These are phyloP conservation scores for Trachelus stipa DNA, from an alignment of 2,888 invertebrate genomes.

Conservation along the genomic window DNA sequence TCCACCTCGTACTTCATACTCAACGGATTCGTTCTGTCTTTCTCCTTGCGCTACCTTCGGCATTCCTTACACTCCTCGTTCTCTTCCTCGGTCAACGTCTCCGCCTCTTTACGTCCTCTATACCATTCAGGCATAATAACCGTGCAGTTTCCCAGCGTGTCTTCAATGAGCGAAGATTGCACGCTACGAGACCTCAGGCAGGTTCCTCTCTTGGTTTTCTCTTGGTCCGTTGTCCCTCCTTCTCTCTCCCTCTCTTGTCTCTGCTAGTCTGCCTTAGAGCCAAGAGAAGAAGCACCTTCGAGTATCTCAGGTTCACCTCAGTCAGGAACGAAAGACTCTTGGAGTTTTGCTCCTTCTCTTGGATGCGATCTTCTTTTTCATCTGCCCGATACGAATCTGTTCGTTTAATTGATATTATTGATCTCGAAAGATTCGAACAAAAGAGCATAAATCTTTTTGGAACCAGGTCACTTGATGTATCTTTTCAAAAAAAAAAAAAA, in stretches of 20 bases:
- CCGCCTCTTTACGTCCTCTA: slow-evolving; percentile 46
- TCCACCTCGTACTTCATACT: background rate
- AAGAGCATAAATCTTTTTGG: background rate
- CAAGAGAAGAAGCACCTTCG: background rate
- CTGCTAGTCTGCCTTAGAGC: background rate
- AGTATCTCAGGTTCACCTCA: background rate
- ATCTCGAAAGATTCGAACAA: background rate
- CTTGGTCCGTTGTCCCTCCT: slow-evolving; percentile 30
- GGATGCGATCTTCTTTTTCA: background rate
- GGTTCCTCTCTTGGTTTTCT: slow-evolving; percentile 31
- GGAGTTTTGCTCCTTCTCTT: background rate
- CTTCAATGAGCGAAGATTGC: slow-evolving; percentile 66
- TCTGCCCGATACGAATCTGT: background rate
- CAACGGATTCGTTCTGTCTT: background rate
- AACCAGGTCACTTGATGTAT: too few species aligned
- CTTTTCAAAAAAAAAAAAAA: too few species aligned
- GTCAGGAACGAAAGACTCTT: background rate
- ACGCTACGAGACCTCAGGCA: slow-evolving; percentile 60
- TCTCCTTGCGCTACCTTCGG: slow-evolving; percentile 24
- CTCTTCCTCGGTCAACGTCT: slow-evolving; percentile 26
- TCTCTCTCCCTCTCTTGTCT: slow-evolving; percentile 30
- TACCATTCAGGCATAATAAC: slow-evolving; percentile 65
- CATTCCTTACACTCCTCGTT: slow-evolving; percentile 24
- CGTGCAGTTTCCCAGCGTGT: slow-evolving; percentile 65
- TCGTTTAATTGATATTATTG: slow-evolving; percentile 1